Base-by-base conservation (phyloP, 2,888 invertebrate genomes). In the Drosophila atripex region DNA sequence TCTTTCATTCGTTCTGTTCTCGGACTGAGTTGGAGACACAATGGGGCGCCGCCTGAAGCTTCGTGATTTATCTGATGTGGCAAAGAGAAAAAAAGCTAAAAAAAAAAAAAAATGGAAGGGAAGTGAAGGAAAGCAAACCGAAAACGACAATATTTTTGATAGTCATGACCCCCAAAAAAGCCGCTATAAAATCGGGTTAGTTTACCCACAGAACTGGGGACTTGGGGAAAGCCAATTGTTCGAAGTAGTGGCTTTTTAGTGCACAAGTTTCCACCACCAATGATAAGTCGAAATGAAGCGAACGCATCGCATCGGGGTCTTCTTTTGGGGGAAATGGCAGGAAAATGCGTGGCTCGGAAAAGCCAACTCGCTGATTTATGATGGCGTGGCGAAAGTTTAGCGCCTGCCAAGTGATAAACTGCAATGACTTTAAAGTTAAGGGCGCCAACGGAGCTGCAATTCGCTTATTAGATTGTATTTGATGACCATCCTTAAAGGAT, bases 201-300 rank as follows among this genome's bases (percentile, higher is more conserved):
- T 50, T 43, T 39, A 23, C 64, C 18, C 30, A 28, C 45, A 3
- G n/a, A 23, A 21, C 4, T 23, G 4, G 21, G 21, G 21, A 18
- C 30, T 35, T 30, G 18, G 23, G 9, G 12, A 7, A 12, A 35
- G 7, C 28, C n/a, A 47, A 47, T n/a, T n/a, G 8, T 25, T 46
- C 21, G 32, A 16, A 23, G 39, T 28, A 45, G 32, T 49, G 69
- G 50, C 66, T 51, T 78, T 78, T 80, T 72, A 82, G 82, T 80
- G 77, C 79, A 75, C 64, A 84, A 75, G 71, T 80, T 74, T 64
- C 55, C 59, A n/a, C 21, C 21, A 18, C 66, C 73, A 78, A 71
- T 78, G 82, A 85, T 82, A 82, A 85, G 68, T 84, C 75, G 73
- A 73, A 84, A 78, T 75, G 77, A 68, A 77, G 75, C 76, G 53